These are phyloP conservation scores for Eupithecia inturbata DNA, from an alignment of 2,888 invertebrate genomes.

Conservation along the genomic window DNA sequence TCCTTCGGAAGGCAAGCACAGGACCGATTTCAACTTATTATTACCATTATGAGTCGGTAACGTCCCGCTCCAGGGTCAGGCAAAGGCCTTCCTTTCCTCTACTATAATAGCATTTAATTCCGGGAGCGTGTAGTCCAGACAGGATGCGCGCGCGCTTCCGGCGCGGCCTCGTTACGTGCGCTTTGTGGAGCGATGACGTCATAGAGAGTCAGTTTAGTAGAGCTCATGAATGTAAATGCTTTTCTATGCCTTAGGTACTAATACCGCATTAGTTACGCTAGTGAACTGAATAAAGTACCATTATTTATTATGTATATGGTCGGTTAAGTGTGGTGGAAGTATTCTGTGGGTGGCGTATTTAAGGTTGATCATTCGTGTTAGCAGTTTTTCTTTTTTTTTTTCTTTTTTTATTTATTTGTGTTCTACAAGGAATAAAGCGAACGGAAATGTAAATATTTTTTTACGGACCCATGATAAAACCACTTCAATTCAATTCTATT, in stretches of 20 bases:
- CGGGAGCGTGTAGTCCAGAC: slow-evolving; percentile 34
- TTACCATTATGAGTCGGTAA: not conserved
- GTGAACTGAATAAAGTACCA: not conserved
- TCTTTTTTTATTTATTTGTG: no score
- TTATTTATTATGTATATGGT: not conserved
- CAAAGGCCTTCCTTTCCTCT: not conserved
- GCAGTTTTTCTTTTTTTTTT: no score
- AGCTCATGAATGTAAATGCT: not conserved
- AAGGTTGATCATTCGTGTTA: no score
- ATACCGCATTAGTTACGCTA: not conserved
- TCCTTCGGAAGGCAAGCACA: not conserved
- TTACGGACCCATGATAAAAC: no score
- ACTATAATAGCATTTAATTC: not conserved
- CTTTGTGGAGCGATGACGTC: slow-evolving; percentile 56
- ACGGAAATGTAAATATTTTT: no score
- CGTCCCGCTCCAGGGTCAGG: not conserved
- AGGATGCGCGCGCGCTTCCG: slow-evolving; percentile 68
- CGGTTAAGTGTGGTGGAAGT: no score
- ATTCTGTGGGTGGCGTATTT: no score
- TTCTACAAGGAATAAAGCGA: no score
- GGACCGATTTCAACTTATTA: not conserved
- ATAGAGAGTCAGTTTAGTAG: not conserved
- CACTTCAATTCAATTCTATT: no score
- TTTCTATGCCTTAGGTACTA: not conserved
- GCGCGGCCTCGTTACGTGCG: slow-evolving; percentile 69